Conservation (phyloP, 2,888 invertebrate genomes). For the Acronicta aceris region DNA sequence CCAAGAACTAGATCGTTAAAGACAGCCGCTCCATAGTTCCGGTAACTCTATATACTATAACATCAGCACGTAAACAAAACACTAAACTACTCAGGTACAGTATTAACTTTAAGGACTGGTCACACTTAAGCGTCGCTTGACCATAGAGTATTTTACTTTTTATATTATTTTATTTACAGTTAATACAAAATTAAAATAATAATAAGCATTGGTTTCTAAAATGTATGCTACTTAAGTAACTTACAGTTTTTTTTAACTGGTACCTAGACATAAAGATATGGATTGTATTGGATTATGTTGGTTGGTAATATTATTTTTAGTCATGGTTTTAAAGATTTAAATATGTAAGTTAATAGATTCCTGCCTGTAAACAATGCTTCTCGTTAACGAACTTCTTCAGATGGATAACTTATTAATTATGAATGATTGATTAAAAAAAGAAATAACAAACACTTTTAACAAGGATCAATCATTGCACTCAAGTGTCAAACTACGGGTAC, state of each 20-base stretch:
- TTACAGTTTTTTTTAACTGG: too few species aligned
- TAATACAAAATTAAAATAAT: too few species aligned
- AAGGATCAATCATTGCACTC: slow-evolving; percentile 5
- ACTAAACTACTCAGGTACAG: slow-evolving; percentile 16
- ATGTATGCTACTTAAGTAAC: too few species aligned
- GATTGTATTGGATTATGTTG: too few species aligned
- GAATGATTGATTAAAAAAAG: slow-evolving; percentile 21
- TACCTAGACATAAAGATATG: too few species aligned
- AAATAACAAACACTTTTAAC: background rate
- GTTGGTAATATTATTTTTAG: too few species aligned
- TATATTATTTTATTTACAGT: too few species aligned
- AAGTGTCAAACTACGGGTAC: slow-evolving; percentile 25
- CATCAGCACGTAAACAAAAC: slow-evolving; percentile 15
- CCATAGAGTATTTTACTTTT: too few species aligned
- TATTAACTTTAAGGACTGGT: slow-evolving; percentile 2
- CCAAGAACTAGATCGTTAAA: slow-evolving; percentile 30
- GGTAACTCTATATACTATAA: slow-evolving; percentile 30
- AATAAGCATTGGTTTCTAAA: too few species aligned
- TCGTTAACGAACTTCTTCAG: slow-evolving; percentile 1
- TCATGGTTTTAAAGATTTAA: too few species aligned
- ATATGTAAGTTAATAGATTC: background rate
- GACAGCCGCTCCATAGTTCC: slow-evolving; percentile 26
- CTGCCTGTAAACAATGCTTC: slow-evolving; percentile 22
- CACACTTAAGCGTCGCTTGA: background rate
- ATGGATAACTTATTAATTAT: slow-evolving; percentile 20